Evolutionary conservation across 2,888 invertebrate genomes (phyloP), one percentile per base, ranked within the genome.

Genomic region (Mesoligia furuncula): DNA sequence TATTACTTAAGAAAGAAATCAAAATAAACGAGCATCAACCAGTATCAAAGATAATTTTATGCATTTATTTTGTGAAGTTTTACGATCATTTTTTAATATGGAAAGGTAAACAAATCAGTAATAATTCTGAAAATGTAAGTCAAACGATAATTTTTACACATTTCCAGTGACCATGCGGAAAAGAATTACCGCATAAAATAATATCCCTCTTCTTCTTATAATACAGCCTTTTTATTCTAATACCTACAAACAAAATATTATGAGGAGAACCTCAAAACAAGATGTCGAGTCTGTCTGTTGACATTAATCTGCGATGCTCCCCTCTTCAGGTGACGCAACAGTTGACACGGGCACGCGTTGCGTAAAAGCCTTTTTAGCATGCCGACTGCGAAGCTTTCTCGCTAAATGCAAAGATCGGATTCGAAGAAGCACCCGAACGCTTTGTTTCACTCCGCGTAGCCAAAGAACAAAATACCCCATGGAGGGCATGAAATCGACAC

Each of bases 361-460:
- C 95, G 95, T 94, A 96, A 95, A 94, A 90, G 90, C 87, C 93
- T 93, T 93, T 94, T 96, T 95, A 95, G 95, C 95, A 96, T 96
- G 94, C 95, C 91, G 93, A 89, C 91, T 91, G 92, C 91, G 87
- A 89, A 95, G 95, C 95, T 96, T 96, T 96, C 96, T 95, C 95
- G 92, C 87, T 93, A 92, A 93, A 36, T 36, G 36, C 36, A 36
- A 36, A 92, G 92, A 91, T 89, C 91, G 88, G 87, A 90, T 92
- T 91, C 91, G 91, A 86, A 89, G 93, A 92, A 92, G 95, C 94
- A 95, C 95, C 95, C 94, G 94, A 85, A 81, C 80, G 89, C 93
- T 91, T 95, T 94, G 94, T 94, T 89, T 87, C 85, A 86, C 81
- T 87, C 85, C 85, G 89, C 88, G 89, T 89, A 89, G 88, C 83